Base-by-base conservation (phyloP, 92 coral and sea anemone species). In the Pocillopora meandrina region DNA sequence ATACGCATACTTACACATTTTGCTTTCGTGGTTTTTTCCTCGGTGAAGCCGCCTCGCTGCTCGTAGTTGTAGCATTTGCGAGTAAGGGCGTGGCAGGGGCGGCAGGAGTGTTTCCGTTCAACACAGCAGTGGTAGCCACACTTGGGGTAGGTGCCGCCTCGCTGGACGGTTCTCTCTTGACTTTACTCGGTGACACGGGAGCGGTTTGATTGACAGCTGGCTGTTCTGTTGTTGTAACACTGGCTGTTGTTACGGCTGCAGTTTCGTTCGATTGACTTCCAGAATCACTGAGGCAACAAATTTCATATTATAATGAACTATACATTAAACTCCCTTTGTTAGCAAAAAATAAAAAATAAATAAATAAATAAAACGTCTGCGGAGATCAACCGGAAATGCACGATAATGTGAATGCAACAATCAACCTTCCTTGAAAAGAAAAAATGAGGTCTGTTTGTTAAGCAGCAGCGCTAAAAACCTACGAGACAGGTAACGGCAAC, bases 21-120 rank as follows among this genome's bases (percentile, higher is more conserved):
- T 96, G 99, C 61, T 96, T 96, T 64, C 99, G 88, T 12, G 99
- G 99, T 81, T 96, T 96, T 81, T 96, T 96, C 60, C 99, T 90
- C 11, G 99, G 98, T 4, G 99, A 96, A 14, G 99, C 98, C 13
- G 92, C 93, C 78, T 92, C 98, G 17, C 74, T 63, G 69, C 82
- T 90, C 68, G 93, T 81, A 6, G 92, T 73, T n/a, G 89, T 72
- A 21, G 74, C 74, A 49, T 75, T 83, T 33, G 80, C 89, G 12
- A 75, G 82, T 26, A 88, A 81, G 15, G 89, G 85, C 10, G 95
- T 85, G 75, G 85, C 85, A 42, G 87, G 93, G 47, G 93, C 72
- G 36, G 88, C 79, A 47, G 81, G 67, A 60, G 82, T 89, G 55
- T 56, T 83, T 47, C 91, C 93, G 56, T 85, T 86, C 66, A 87